These are phyloP conservation scores for Heliconius aoede DNA, from an alignment of 2,888 invertebrate genomes.

Conservation along the genomic window DNA sequence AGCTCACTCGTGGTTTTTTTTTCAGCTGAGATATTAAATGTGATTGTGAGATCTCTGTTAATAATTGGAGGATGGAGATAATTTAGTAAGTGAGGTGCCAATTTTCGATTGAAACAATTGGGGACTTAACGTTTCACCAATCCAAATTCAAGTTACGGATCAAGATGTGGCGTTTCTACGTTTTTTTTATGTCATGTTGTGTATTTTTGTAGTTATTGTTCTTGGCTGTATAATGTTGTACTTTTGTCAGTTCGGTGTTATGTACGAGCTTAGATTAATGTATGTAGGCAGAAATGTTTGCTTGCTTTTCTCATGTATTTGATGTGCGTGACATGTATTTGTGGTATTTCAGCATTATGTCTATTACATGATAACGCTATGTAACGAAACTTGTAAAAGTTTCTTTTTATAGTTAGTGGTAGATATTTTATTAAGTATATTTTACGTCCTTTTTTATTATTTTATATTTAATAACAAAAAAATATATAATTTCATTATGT, in stretches of 20 bases:
- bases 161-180: conserved; percentile 58
- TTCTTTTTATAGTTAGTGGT: neutral
- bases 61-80: neutral
- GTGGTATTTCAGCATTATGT: conserved; percentile 3
- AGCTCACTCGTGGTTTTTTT: conserved; percentile 41
- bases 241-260: conserved; percentile 1
- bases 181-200: conserved; percentile 3
- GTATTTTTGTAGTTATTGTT: neutral
- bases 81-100: conserved; percentile 44
- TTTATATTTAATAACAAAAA: neutral
- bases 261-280: conserved; percentile 6
- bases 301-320: conserved; percentile 23
- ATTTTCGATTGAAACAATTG: conserved; percentile 16
- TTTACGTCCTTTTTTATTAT: neutral
- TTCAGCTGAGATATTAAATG: conserved; percentile 1
- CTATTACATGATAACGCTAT: conserved; percentile 3
- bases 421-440: neutral
- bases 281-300: conserved; percentile 25
- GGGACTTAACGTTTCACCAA: conserved; percentile 29
- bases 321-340: conserved; percentile 24
- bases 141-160: conserved; percentile 47
- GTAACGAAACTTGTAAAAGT: neutral
- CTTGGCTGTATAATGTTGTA: neutral
- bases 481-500: too few relatives aligned
- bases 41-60: conserved; percentile 13